Percentiles rank a stretch among this genome's conserved stretches.
Evolutionary conservation across 2,888 invertebrate species (phyloP).

Genomic region (Hirtodrosophila trivittata): DNA sequence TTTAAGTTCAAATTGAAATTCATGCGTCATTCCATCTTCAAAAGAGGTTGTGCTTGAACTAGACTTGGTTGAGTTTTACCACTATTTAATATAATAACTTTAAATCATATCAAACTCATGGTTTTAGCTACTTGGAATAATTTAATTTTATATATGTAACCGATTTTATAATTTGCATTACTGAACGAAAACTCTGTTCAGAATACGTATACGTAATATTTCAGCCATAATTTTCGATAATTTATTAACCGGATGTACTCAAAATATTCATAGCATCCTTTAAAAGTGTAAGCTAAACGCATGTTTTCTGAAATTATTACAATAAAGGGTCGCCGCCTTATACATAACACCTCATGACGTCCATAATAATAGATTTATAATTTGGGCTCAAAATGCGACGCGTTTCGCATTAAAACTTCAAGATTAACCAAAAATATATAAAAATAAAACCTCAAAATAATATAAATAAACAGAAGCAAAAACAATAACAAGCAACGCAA

Average conservation of each 20-base stretch:
- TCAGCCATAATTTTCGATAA: not conserved
- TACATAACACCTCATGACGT: conserved; percentile 58
- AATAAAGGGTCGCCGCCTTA: conserved; percentile 29
- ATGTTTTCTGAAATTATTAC: conserved; percentile 17
- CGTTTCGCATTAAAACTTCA: conserved; percentile 53
- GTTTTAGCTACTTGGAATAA: no score
- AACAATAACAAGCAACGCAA: conserved; percentile 22
- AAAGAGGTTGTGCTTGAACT: no score
- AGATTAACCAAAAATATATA: conserved; percentile 24
- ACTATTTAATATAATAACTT: no score
- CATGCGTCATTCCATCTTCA: no score
- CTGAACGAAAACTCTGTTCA: no score
- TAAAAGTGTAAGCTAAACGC: conserved; percentile 3
- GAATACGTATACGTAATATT: no score
- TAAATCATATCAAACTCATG: no score
- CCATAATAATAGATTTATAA: conserved; percentile 60
- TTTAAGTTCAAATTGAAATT: no score
- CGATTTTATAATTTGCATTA: no score
- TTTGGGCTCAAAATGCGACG: conserved; percentile 49
- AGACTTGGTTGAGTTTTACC: no score
- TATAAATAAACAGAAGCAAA: conserved; percentile 54
- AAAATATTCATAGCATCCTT: conserved; percentile 8
- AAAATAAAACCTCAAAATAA: conserved; percentile 28
- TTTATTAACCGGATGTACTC: conserved; percentile 18
- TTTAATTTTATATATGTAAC: no score